Evolutionary conservation across 2,888 invertebrate species (phyloP), one percentile per base, ranked within the genome.

Genomic region (Conus canariensis): DNA sequence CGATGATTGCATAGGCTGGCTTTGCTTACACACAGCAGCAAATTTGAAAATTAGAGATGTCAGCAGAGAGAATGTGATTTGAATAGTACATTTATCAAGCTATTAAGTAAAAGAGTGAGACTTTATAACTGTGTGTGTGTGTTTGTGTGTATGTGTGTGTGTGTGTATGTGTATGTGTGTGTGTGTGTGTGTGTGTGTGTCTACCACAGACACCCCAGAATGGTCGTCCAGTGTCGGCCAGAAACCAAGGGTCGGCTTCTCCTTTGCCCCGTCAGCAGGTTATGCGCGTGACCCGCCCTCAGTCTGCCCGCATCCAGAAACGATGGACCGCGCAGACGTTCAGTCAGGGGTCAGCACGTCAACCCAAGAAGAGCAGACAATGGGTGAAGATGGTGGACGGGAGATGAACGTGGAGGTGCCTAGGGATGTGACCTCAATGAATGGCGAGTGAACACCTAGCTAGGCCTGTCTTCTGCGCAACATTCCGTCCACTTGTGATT

Each of bases 341-440:
- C 87, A 14, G 56, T 87, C 87, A 22, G 87, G 74, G n/a, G 14
- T 58, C 70, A 87, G 70, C 56, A 74, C 87, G 5, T 58, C 74
- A 10, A 67, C 70, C 16, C 82, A 30, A 14, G 80, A 80, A 10
- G 30, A 80, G 14, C 80, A 12, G 45, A 14, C 12, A 9, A 5
- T n/a, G 56, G 56, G 3, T 22, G 58, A 74, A 30, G 74, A 87
- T 7, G 58, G 2, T 10, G 74, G 25, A 22, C n/a, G 58, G 74
- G 87, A 87, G 45, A 87, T 87, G 56, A 87, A 58, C 25, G 74
- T 87, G 59, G 87, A 87, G 25, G 74, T 70, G 22, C 87, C 87
- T 8, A n/a, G 5, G 14, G 58, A 77, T 1, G 59, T 74, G n/a
- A 67, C 58, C 22, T 9, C 58, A 0, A 67, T 58, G 58, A 4